Base-by-base conservation (phyloP, 2,113 vertebrate genomes). In the Mus spicilegus region DNA sequence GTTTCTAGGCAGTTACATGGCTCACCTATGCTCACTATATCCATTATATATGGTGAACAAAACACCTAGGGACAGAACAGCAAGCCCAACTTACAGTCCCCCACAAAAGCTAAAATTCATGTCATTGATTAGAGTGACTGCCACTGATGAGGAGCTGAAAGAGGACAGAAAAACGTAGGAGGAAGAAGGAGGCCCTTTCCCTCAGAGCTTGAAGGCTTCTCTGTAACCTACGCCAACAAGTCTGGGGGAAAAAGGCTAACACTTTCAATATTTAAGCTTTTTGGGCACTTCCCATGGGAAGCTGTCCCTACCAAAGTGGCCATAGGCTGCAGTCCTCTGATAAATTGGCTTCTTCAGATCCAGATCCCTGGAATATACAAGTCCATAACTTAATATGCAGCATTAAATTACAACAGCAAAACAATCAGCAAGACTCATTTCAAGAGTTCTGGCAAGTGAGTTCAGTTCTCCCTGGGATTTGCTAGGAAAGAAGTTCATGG, bases 341-440 rank as follows among this genome's bases (percentile, higher is more conserved):
- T 99, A 99, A 98, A 99, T 99, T 98, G 99, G 99, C 98, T 99
- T 99, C 99, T 99, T 99, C 99, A 99, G 99, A 98, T 99, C 99
- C 99, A 99, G 99, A 98, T 99, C 99, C 99, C 99, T 99, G 99
- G 98, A 99, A 99, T 99, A 99, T 99, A 99, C 98, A 99, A 99
- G 99, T 99, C 98, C 98, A 26, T 98, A 77, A 98, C 99, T 99
- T 99, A 99, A 98, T 99, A 98, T 92, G 96, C 92, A 97, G 97
- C 89, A 98, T 92, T 98, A 70, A 96, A 96, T 93, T 92, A 95
- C 96, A 96, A 70, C 65, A 97, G 96, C 98, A 98, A 96, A 98
- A 97, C 87, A 98, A 97, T 97, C 97, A 98, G 98, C 97, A 97
- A 98, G 96, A 97, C 98, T 97, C 97, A 98, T 97, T 97, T 98